A percentile compares a stretch with the other conserved stretches of the same genome.
phyloP scores from a whole-genome alignment of 2,888 invertebrate species.

The Drosophila paucipuncta region DNA sequence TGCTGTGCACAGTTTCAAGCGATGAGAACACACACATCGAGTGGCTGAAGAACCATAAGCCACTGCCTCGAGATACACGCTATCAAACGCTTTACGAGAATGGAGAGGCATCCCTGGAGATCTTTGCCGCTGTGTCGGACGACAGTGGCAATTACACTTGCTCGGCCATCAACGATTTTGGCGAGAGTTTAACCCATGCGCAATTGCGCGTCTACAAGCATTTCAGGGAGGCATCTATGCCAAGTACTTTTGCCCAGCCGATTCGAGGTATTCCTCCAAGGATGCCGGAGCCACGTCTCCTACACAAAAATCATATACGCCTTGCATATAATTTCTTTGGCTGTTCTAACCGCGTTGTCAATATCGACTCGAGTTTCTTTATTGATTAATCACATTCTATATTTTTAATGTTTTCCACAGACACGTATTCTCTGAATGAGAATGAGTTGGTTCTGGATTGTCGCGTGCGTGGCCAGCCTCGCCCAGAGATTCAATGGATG shows the following conservation, averaged over 20 bases:
- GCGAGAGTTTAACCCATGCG: conserved; percentile 90
- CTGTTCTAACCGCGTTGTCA: conserved; percentile 59
- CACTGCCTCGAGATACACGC: conserved; percentile 86
- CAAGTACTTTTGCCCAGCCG: conserved; percentile 91
- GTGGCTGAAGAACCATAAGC: conserved; percentile 91
- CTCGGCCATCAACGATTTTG: conserved; percentile 91
- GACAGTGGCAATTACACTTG: conserved; percentile 94
- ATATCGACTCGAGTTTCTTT: background rate
- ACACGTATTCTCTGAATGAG: conserved; percentile 90
- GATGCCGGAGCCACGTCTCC: conserved; percentile 13
- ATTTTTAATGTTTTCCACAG: conserved; percentile 83
- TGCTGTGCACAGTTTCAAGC: conserved; percentile 91
- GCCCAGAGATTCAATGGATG: conserved; percentile 91
- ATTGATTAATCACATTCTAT: conserved; percentile 6
- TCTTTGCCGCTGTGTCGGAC: conserved; percentile 88
- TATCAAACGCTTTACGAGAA: conserved; percentile 87
- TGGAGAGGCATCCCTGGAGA: conserved; percentile 91
- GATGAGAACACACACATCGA: conserved; percentile 88
- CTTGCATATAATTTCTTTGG: conserved; percentile 27
- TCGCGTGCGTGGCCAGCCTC: conserved; percentile 90
- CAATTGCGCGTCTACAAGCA: conserved; percentile 91
- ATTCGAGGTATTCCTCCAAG: conserved; percentile 88
- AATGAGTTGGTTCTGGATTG: conserved; percentile 92
- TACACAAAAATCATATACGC: conserved; percentile 8
- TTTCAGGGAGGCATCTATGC: conserved; percentile 89